Conservation (phyloP, 1,140 invertebrate genomes). For the Homarus americanus region DNA sequence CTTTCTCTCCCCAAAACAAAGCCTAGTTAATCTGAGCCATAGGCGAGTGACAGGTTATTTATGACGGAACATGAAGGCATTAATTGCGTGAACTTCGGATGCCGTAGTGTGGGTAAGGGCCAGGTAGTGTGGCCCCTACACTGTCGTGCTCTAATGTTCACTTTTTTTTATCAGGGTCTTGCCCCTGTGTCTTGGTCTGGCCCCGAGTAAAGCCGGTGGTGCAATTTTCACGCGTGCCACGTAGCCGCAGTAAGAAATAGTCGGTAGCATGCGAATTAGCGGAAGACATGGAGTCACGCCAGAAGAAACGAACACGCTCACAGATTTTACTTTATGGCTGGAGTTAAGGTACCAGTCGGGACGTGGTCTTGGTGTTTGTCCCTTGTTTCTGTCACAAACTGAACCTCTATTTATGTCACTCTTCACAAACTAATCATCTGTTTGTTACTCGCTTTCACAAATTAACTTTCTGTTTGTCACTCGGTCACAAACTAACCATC, state of each 20-base stretch:
- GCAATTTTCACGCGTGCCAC: not conserved
- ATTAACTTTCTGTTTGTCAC: not conserved
- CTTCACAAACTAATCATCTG: too few relatives aligned
- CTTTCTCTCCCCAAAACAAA: not conserved
- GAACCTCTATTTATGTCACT: too few relatives aligned
- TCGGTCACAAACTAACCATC: not conserved
- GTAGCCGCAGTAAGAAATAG: constrained; percentile 11
- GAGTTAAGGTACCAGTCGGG: too few relatives aligned
- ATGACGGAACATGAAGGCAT: not conserved
- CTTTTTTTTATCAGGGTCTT: not conserved
- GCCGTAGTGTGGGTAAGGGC: not conserved
- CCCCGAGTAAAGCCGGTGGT: not conserved
- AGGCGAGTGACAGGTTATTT: not conserved
- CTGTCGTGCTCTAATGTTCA: not conserved
- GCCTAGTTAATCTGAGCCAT: not conserved
- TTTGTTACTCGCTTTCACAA: too few relatives aligned
- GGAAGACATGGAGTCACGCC: constrained; percentile 35
- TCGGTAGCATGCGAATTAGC: constrained; percentile 33
- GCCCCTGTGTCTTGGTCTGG: not conserved
- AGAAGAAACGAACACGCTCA: not conserved
- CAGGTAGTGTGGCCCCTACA: not conserved
- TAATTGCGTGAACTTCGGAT: not conserved
- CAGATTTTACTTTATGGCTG: not conserved
- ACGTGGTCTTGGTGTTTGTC: not conserved
- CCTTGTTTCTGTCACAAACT: not conserved